These are phyloP conservation scores for Mastacembelus armatus DNA, from an alignment of 2,797 vertebrate genomes.

Conservation along the genomic window DNA sequence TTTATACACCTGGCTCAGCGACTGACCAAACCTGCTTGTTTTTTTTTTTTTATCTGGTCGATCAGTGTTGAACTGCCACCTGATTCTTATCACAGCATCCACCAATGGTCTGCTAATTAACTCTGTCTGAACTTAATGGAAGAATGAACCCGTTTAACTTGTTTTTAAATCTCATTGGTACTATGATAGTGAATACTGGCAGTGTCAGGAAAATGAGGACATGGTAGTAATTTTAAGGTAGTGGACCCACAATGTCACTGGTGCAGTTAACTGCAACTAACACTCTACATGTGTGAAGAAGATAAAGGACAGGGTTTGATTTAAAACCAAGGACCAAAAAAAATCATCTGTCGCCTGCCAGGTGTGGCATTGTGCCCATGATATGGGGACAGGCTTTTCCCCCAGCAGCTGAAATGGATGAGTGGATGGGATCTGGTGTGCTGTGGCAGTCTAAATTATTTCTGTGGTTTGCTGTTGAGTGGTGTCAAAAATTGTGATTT, in stretches of 20 bases:
- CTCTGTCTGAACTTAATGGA: constrained; percentile 21
- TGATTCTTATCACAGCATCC: constrained; percentile 52
- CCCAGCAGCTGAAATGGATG: constrained; percentile 52
- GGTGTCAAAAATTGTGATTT: background rate
- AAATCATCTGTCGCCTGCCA: constrained; percentile 49
- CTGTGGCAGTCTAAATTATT: constrained; percentile 20
- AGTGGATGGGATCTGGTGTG: constrained; percentile 28
- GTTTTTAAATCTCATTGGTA: background rate
- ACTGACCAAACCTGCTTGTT: constrained; percentile 25
- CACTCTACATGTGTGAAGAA: constrained; percentile 58
- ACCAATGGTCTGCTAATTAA: constrained; percentile 62
- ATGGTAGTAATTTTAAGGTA: background rate
- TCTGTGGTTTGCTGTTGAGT: constrained; percentile 12
- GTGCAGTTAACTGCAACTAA: constrained; percentile 45
- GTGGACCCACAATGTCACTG: constrained; percentile 22
- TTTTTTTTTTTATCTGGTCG: constrained; percentile 30
- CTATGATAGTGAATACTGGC: background rate
- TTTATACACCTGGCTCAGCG: background rate
- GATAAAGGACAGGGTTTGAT: constrained; percentile 60
- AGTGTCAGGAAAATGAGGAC: constrained; percentile 20
- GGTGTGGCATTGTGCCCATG: constrained; percentile 31
- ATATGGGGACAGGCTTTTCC: constrained; percentile 6
- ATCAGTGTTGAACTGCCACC: constrained; percentile 39
- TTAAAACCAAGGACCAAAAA: constrained; percentile 50
- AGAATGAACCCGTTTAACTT: background rate